Conservation (phyloP, 2,797 vertebrate species). For the Petrocephalus sullivani region DNA sequence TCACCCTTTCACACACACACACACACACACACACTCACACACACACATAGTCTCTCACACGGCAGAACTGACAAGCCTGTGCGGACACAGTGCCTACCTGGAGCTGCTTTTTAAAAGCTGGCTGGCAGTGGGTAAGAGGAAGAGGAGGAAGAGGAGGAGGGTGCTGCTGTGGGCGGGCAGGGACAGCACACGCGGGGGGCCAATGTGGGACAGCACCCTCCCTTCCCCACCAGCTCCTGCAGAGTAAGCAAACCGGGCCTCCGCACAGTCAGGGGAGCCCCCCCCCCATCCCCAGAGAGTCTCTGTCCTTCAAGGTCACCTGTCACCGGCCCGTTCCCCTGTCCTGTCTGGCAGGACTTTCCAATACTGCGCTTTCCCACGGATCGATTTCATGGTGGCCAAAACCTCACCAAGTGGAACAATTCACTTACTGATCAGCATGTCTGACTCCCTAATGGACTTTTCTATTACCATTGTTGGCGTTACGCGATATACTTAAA, state of each 20-base stretch:
- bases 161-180: not conserved
- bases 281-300: conserved; percentile 44
- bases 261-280: conserved; percentile 34
- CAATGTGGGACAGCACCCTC: conserved; percentile 46
- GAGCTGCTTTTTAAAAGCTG: conserved; percentile 36
- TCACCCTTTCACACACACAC: not conserved
- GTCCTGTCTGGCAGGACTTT: conserved; percentile 9
- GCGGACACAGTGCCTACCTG: conserved; percentile 34
- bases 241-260: conserved; percentile 60
- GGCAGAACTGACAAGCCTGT: not conserved
- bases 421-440: not conserved
- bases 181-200: conserved; percentile 28
- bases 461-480: not conserved
- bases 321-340: conserved; percentile 11
- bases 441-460: conserved; percentile 11
- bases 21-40: conserved; percentile 25
- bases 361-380: conserved; percentile 1
- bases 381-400: not conserved
- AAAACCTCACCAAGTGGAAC: conserved; percentile 7
- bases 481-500: not conserved
- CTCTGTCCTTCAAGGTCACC: conserved; percentile 27
- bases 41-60: conserved; percentile 20
- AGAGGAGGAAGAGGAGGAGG: not conserved
- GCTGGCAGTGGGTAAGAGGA: not conserved
- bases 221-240: conserved; percentile 45